phyloP scores from a whole-genome alignment of 2,113 vertebrate genomes.

The Spea multiplicata region DNA sequence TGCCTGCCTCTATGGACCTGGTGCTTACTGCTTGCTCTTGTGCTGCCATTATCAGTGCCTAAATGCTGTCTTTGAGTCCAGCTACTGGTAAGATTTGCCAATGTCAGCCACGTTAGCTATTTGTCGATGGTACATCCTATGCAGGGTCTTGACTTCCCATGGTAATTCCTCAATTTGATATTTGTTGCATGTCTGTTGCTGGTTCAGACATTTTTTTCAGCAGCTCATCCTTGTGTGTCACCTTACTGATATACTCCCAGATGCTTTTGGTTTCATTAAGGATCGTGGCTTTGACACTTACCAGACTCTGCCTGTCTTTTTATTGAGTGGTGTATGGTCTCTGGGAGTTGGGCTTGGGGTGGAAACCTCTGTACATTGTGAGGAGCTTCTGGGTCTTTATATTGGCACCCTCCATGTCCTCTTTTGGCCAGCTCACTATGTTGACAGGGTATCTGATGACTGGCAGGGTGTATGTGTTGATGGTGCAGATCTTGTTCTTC shows the following conservation, averaged over 20 bases:
- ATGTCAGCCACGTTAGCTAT: no score
- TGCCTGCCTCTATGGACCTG: no score
- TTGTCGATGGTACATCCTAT: no score
- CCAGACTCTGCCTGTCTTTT: not conserved
- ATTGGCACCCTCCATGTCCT: not conserved
- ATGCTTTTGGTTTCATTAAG: not conserved
- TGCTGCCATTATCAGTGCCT: no score
- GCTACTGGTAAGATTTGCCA: no score
- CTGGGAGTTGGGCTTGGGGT: not conserved
- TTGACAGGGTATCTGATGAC: not conserved
- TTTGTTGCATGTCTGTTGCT: no score
- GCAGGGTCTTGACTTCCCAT: no score
- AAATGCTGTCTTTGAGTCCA: no score
- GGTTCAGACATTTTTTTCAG: not conserved
- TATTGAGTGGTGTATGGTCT: not conserved
- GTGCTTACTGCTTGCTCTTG: no score
- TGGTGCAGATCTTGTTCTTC: not conserved
- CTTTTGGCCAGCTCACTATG: not conserved
- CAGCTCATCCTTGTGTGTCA: not conserved
- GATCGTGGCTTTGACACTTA: not conserved
- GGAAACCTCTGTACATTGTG: not conserved
- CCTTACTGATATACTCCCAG: not conserved
- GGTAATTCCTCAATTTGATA: no score
- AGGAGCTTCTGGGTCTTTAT: not conserved
- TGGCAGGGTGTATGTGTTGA: not conserved